These are phyloP conservation scores for Antheraea mylitta DNA, from an alignment of 1,140 invertebrate genomes.

Conservation along the genomic window DNA sequence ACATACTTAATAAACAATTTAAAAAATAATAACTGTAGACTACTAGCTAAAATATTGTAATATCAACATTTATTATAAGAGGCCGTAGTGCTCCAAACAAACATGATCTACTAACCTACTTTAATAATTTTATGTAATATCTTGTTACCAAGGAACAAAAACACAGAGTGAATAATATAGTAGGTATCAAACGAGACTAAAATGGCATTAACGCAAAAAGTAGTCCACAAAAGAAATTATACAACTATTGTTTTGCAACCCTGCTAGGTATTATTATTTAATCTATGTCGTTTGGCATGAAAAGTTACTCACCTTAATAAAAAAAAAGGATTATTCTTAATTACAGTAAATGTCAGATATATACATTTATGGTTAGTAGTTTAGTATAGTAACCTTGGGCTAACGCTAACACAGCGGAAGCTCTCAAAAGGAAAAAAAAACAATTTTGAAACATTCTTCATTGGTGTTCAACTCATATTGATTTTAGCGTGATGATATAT, in stretches of 20 bases:
- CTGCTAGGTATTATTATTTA: slow-evolving; percentile 25
- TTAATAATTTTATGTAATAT: background rate
- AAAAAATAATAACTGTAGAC: too few species aligned
- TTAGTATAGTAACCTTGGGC: too few species aligned
- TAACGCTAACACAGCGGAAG: too few species aligned
- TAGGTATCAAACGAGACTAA: background rate
- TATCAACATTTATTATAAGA: background rate
- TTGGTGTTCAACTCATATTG: too few species aligned
- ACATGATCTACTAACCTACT: background rate
- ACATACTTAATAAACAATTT: too few species aligned
- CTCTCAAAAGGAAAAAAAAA: too few species aligned
- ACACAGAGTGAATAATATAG: background rate
- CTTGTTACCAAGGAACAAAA: background rate
- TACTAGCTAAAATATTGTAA: too few species aligned
- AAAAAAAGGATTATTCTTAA: slow-evolving; percentile 8
- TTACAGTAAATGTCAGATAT: too few species aligned
- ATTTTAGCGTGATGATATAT: too few species aligned
- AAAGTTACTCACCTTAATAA: slow-evolving; percentile 6
- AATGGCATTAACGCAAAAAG: slow-evolving; percentile 33
- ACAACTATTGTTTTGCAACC: slow-evolving; percentile 27
- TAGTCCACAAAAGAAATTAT: slow-evolving; percentile 23
- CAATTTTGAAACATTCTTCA: too few species aligned
- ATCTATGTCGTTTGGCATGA: slow-evolving; percentile 17
- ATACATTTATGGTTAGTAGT: too few species aligned
- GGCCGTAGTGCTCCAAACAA: background rate